Evolutionary conservation across 1,140 invertebrate species (phyloP).

Genomic region (Monochamus saltuarius): DNA sequence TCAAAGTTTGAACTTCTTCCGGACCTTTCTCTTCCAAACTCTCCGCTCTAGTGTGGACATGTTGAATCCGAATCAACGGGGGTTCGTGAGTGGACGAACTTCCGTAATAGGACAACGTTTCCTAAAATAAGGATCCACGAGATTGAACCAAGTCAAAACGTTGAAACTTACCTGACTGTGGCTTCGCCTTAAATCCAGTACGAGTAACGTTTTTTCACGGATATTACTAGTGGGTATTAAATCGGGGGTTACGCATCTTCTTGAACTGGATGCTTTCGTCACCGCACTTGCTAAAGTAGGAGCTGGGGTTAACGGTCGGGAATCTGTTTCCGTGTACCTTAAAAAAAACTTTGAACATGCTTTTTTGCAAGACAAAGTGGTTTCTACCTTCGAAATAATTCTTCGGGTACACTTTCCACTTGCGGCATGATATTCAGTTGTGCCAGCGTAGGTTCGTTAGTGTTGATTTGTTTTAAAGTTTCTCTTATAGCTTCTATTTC

Average conservation of each 20-base stretch:
- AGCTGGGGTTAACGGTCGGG: slow-evolving; percentile 71
- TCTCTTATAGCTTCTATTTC: slow-evolving; percentile 57
- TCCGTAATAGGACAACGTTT: slow-evolving; percentile 38
- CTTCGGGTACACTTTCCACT: slow-evolving; percentile 57
- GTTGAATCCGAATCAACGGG: slow-evolving; percentile 42
- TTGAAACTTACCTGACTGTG: slow-evolving; percentile 56
- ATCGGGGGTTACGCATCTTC: slow-evolving; percentile 57
- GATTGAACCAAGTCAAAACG: not conserved
- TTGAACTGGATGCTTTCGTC: slow-evolving; percentile 50
- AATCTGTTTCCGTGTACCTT: slow-evolving; percentile 79
- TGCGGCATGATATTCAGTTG: slow-evolving; percentile 16
- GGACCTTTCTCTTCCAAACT: slow-evolving; percentile 28
- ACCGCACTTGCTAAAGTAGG: slow-evolving; percentile 67
- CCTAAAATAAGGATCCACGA: slow-evolving; percentile 21
- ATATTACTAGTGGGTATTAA: slow-evolving; percentile 43
- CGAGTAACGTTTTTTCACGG: slow-evolving; percentile 47
- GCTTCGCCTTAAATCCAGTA: slow-evolving; percentile 58
- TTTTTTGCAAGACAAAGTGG: too few species aligned
- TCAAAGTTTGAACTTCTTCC: not conserved
- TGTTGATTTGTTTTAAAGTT: slow-evolving; percentile 47
- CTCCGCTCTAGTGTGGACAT: slow-evolving; percentile 33
- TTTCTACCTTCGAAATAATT: slow-evolving; percentile 56
- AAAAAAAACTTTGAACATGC: too few species aligned
- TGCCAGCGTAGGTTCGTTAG: not conserved
- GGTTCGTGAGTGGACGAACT: slow-evolving; percentile 28